Percentiles rank a stretch among this genome's conserved stretches.
Conservation (phyloP, 2,113 vertebrate genomes). For the Nothobranchius furzeri region DNA sequence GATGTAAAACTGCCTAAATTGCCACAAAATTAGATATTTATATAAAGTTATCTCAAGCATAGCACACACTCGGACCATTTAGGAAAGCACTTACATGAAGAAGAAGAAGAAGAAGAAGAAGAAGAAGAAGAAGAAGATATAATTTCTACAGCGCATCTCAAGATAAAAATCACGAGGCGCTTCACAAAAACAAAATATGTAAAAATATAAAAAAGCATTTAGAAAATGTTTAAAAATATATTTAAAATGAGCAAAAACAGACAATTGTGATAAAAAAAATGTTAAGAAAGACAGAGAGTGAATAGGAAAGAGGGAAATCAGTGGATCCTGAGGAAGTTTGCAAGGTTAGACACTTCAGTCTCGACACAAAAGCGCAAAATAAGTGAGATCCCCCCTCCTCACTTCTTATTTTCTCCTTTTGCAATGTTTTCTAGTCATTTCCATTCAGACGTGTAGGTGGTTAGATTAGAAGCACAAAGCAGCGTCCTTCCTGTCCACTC, state of each 20-base stretch:
- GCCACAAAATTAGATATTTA: conserved; percentile 13
- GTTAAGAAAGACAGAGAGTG: no score
- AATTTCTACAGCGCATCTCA: no score
- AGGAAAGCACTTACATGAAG: background rate
- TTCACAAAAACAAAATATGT: no score
- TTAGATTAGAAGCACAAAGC: conserved; percentile 40
- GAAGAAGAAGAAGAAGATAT: no score
- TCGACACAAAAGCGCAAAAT: conserved; percentile 4
- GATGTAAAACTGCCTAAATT: conserved; percentile 32
- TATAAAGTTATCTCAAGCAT: background rate
- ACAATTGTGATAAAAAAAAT: no score
- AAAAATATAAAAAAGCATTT: no score
- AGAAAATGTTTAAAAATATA: no score
- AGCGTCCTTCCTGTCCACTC: conserved; percentile 19
- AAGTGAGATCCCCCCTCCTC: background rate
- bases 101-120: no score
- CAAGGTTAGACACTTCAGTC: conserved; percentile 23
- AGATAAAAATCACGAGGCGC: no score
- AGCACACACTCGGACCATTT: background rate
- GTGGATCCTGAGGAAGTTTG: no score
- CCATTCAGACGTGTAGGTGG: conserved; percentile 29
- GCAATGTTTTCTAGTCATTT: conserved; percentile 27
- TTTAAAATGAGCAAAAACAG: no score
- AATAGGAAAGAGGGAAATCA: no score
- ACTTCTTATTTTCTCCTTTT: conserved; percentile 28